A percentile compares a stretch with the other conserved stretches of the same genome.
Evolutionary conservation across 2,113 vertebrate species (phyloP).

Genomic region (Noctilio leporinus): DNA sequence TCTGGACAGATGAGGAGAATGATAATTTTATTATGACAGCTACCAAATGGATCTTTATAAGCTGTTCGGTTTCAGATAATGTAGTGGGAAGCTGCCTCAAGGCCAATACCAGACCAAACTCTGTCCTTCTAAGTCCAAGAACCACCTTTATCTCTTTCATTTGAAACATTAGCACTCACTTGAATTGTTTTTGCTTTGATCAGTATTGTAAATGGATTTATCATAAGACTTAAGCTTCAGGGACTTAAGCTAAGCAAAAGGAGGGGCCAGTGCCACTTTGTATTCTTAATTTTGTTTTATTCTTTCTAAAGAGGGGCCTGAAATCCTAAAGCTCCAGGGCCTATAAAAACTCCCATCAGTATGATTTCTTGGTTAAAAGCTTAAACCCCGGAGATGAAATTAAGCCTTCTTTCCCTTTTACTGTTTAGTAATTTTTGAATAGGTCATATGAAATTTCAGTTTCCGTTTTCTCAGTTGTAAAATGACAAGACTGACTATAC

Average conservation of each 20-base stretch:
- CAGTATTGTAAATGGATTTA: neutral
- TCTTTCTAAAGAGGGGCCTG: neutral
- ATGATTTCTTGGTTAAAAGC: neutral
- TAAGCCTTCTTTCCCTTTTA: neutral
- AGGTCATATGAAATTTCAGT: neutral
- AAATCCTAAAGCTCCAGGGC: neutral
- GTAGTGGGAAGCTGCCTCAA: neutral
- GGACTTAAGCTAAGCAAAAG: neutral
- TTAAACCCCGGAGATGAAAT: neutral
- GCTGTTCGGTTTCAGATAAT: neutral
- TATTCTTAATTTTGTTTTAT: neutral
- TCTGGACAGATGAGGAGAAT: neutral
- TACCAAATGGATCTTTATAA: neutral
- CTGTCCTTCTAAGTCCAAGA: neutral
- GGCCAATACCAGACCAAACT: neutral
- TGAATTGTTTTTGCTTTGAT: neutral
- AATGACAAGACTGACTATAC: neutral
- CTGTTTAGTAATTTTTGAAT: neutral
- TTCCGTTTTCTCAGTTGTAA: neutral
- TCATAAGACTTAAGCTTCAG: neutral
- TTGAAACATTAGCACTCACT: neutral
- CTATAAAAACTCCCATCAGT: neutral
- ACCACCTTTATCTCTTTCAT: neutral
- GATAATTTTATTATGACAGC: neutral
- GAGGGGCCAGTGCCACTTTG: neutral